Base-by-base conservation (phyloP, 2,113 vertebrate genomes). In the Brienomyrus longianalis region DNA sequence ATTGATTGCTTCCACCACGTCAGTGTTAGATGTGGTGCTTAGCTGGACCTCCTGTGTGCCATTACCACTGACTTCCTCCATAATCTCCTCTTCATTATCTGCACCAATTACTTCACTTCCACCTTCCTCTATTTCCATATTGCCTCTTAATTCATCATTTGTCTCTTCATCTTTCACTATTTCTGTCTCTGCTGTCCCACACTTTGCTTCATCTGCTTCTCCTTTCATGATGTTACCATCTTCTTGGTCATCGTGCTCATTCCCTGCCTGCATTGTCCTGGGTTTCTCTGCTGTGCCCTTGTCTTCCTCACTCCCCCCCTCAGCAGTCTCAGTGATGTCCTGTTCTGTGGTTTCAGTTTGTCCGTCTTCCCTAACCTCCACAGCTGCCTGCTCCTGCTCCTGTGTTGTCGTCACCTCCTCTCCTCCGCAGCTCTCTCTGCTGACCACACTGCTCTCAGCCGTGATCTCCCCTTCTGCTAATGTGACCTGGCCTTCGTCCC, bases 401-500 rank as follows among this genome's bases (percentile, higher is more conserved):
- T 45, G 0, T 0, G 90, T 17, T 0, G 0, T 39, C 13, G 0
- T 77, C 5, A 23, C 0, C 0, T 21, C 39, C 39, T 48, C 50
- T 48, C 13, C 23, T 23, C 54, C 86, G 19, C n/a, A 27, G 47
- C 17, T 51, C 47, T 31, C 86, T 52, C 35, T 48, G 4, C 39
- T 84, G 50, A 66, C 52, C 39, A 91, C 52, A 15, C 5, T 74
- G 23, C 47, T 6, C 52, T 56, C 89, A 66, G 56, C 21, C 88
- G 21, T 31, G 80, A 19, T n/a, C 88, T 45, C 66, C 47, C 83
- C 74, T 47, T 90, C 54, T 19, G 27, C 80, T 15, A 45, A 88
- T 56, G 11, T 91, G 51, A 86, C 83, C 21, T 7, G 59, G 56
- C 88, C 90, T 3, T 50, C 0, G 6, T 17, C 0, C 3, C 39